A percentile compares a stretch with the other conserved stretches of the same genome.
Conservation (phyloP, 2,888 invertebrate genomes). For the Apotomis capreana region DNA sequence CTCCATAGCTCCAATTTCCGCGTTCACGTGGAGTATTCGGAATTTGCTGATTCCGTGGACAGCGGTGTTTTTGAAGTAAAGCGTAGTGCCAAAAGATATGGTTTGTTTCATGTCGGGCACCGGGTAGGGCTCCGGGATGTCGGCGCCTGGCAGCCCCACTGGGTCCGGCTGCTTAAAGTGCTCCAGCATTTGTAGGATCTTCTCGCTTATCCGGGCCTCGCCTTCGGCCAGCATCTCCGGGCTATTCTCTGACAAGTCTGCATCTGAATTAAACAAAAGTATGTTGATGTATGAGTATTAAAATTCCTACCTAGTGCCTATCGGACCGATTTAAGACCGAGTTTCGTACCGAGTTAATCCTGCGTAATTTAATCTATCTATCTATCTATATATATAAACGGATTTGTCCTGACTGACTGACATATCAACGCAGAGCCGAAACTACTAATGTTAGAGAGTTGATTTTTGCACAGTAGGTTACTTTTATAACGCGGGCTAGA, state of each 20-base stretch:
- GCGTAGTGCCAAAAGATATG: slow-evolving; percentile 83
- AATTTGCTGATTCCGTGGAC: slow-evolving; percentile 91
- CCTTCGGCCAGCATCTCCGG: slow-evolving; percentile 53
- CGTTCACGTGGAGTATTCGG: slow-evolving; percentile 87
- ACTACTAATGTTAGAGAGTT: too few relatives aligned
- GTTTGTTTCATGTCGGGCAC: slow-evolving; percentile 87
- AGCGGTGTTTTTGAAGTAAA: slow-evolving; percentile 88
- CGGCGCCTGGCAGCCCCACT: slow-evolving; percentile 85
- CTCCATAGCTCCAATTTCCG: slow-evolving; percentile 70
- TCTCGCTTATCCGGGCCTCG: slow-evolving; percentile 85
- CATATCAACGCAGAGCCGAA: too few relatives aligned
- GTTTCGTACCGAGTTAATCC: too few relatives aligned
- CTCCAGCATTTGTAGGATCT: slow-evolving; percentile 85
- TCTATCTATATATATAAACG: too few relatives aligned
- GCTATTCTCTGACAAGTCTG: slow-evolving; percentile 10
- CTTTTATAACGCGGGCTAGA: too few relatives aligned
- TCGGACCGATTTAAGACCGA: too few relatives aligned
- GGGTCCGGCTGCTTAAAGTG: slow-evolving; percentile 90
- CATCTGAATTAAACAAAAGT: slow-evolving; percentile 4
- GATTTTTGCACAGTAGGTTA: too few relatives aligned
- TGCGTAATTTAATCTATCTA: too few relatives aligned
- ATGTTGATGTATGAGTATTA: too few relatives aligned
- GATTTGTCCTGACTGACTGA: too few relatives aligned
- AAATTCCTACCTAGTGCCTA: neutral
- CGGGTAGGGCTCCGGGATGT: slow-evolving; percentile 88